A percentile compares a stretch with the other conserved stretches of the same genome.
phyloP scores from a whole-genome alignment of 92 coral and sea anemone genomes.

The Umimayanthus chanpuru region DNA sequence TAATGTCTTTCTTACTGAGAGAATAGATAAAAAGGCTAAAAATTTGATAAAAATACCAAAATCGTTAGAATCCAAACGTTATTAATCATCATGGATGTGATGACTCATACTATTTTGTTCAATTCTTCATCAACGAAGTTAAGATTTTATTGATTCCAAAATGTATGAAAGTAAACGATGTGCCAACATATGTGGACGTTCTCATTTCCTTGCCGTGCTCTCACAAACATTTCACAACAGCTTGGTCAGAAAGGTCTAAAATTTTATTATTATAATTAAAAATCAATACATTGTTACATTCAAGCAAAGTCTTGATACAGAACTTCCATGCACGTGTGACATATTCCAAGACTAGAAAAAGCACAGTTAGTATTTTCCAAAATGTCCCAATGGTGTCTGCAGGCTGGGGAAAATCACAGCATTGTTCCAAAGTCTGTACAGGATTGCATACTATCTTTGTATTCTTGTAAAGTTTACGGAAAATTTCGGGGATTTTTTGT shows the following conservation, averaged over 20 bases:
- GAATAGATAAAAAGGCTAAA: too few species aligned
- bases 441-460: not conserved
- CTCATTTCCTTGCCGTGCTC: too few species aligned
- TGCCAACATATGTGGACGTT: too few species aligned
- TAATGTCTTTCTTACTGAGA: too few species aligned
- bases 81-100: too few species aligned
- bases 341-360: not conserved
- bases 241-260: not conserved
- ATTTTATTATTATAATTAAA: not conserved
- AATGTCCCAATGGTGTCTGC: not conserved
- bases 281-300: not conserved
- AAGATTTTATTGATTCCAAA: too few species aligned
- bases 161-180: too few species aligned
- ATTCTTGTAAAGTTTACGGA: not conserved
- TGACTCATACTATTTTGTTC: too few species aligned
- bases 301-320: not conserved
- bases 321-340: not conserved
- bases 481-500: too few species aligned
- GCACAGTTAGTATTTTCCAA: not conserved
- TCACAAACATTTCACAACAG: not conserved
- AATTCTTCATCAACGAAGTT: too few species aligned
- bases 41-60: too few species aligned
- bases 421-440: not conserved
- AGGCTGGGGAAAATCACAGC: not conserved
- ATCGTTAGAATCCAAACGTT: too few species aligned